These are phyloP conservation scores for Gambusia holbrooki DNA, from an alignment of 2,113 vertebrate genomes.

Conservation along the genomic window DNA sequence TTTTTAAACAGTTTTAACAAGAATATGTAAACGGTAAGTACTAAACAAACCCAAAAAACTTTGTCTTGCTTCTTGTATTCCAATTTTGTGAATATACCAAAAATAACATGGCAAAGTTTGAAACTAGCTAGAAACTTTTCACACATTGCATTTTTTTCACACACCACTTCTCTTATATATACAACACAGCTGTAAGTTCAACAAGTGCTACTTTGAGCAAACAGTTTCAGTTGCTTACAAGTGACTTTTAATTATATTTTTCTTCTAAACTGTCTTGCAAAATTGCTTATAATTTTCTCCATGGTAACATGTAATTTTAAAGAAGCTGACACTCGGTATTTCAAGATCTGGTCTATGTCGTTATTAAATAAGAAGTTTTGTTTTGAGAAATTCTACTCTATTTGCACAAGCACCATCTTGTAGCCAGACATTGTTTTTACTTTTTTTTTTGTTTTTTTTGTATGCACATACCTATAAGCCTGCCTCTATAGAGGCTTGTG, in stretches of 20 bases:
- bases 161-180: background rate
- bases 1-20: background rate
- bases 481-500: conserved; percentile 31
- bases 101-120: background rate
- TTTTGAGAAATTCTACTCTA: background rate
- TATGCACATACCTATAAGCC: background rate
- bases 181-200: no score
- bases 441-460: background rate
- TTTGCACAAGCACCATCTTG: background rate
- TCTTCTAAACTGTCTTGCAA: background rate
- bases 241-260: background rate
- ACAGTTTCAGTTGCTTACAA: no score
- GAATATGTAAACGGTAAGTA: background rate
- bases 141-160: background rate
- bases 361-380: background rate
- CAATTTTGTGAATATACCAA: background rate
- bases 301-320: background rate
- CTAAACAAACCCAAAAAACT: background rate
- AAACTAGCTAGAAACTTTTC: background rate
- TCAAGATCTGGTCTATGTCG: background rate
- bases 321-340: background rate
- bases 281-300: background rate
- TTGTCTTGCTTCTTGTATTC: background rate
- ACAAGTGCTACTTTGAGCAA: no score
- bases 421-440: no score